Conservation (phyloP, 2,797 vertebrate genomes). For the Peromyscus aztecus region DNA sequence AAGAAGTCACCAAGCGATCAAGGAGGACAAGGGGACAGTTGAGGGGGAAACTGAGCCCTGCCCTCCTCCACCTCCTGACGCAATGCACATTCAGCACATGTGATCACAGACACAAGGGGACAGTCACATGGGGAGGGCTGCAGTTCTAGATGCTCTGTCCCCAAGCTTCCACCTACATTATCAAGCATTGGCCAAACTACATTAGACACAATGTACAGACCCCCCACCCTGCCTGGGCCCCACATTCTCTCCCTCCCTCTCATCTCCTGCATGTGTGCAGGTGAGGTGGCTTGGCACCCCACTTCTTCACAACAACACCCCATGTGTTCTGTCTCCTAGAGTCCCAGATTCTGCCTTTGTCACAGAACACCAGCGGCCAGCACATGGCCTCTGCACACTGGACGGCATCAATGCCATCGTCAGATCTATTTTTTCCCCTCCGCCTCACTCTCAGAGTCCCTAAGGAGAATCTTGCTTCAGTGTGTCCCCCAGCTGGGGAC, state of each 20-base stretch:
- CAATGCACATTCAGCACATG: background rate
- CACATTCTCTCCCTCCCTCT: background rate
- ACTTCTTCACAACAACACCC: background rate
- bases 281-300: background rate
- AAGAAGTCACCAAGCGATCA: background rate
- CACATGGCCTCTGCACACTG: constrained; percentile 46
- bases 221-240: background rate
- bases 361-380: background rate
- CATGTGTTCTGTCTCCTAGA: background rate
- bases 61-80: background rate
- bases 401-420: constrained; percentile 26
- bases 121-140: background rate
- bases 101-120: background rate
- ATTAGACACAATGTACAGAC: background rate
- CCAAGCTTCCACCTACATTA: background rate
- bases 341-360: background rate
- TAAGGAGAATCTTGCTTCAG: constrained; percentile 72
- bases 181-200: background rate
- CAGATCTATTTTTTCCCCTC: constrained; percentile 82
- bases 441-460: constrained; percentile 79
- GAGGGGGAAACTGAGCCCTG: background rate
- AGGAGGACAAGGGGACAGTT: background rate
- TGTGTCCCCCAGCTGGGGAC: constrained; percentile 58
- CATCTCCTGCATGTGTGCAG: background rate
- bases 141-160: background rate